phyloP scores from a whole-genome alignment of 2,888 invertebrate genomes.

The Polymixis flavicincta region DNA sequence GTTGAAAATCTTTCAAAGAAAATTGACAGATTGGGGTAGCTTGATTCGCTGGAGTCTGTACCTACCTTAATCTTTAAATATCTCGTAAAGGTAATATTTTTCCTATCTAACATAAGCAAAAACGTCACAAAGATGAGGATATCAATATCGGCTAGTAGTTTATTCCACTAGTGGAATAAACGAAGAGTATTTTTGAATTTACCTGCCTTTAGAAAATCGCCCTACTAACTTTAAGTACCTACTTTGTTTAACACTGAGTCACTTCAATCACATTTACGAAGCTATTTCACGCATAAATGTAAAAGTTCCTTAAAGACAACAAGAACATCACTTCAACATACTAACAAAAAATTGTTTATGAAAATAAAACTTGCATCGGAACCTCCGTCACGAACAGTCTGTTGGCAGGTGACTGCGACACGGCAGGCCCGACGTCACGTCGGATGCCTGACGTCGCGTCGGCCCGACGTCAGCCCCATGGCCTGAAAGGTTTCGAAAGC shows the following conservation, averaged over 20 bases:
- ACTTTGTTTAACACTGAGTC: too few species aligned
- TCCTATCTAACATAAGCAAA: not conserved
- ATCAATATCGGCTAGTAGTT: not conserved
- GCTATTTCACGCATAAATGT: conserved; percentile 2
- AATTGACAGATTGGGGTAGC: too few species aligned
- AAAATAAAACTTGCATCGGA: conserved; percentile 44
- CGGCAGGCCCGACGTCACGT: conserved; percentile 27
- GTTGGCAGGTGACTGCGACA: conserved; percentile 65
- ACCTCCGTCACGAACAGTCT: conserved; percentile 4
- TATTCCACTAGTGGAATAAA: not conserved
- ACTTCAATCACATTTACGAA: too few species aligned
- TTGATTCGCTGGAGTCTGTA: too few species aligned
- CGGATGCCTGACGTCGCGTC: not conserved
- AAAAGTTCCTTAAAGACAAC: not conserved
- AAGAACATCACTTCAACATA: conserved; percentile 44
- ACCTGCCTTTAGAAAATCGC: not conserved
- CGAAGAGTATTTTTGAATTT: conserved; percentile 1
- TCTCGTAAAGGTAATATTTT: not conserved
- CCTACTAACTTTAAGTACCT: not conserved
- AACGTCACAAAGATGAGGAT: not conserved
- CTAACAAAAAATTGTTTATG: conserved; percentile 1
- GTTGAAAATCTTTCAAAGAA: too few species aligned
- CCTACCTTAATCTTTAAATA: not conserved
- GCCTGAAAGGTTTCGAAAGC: conserved; percentile 78
- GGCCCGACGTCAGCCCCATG: not conserved